phyloP scores from a whole-genome alignment of 1,140 invertebrate genomes.

The Cepaea nemoralis region DNA sequence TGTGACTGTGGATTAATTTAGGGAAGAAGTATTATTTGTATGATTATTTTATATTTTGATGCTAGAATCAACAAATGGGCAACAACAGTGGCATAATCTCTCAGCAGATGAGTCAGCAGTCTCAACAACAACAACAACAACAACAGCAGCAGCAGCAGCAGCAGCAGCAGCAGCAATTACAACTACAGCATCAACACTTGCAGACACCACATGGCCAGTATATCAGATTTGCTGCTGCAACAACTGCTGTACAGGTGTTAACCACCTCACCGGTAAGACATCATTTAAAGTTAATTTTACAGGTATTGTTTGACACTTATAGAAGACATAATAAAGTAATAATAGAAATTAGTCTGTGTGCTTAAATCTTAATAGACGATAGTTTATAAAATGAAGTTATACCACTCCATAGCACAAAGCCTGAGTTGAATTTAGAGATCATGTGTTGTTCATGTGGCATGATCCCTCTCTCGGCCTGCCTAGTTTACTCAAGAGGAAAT shows the following conservation, averaged over 20 bases:
- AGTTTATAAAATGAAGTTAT: no score
- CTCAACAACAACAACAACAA: conserved; percentile 29
- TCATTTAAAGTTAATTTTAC: background rate
- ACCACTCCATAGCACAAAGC: no score
- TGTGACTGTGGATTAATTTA: no score
- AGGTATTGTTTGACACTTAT: background rate
- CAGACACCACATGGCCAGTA: background rate
- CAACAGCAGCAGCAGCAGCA: conserved; percentile 41
- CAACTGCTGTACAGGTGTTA: conserved; percentile 34
- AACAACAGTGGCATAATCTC: background rate
- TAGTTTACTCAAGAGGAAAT: no score
- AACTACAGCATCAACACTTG: conserved; percentile 43
- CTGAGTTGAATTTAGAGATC: no score
- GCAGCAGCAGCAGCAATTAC: background rate
- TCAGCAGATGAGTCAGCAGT: background rate
- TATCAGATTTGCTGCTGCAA: conserved; percentile 28
- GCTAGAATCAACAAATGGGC: background rate
- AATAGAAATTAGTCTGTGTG: no score
- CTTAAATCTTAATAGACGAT: no score
- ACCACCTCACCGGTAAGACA: conserved; percentile 32
- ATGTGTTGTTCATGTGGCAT: no score
- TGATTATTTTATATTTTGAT: background rate
- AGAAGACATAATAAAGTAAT: no score
- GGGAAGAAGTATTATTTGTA: background rate
- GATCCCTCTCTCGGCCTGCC: no score